Conservation (phyloP, 2,797 vertebrate species). For the Rallus crepitans region DNA sequence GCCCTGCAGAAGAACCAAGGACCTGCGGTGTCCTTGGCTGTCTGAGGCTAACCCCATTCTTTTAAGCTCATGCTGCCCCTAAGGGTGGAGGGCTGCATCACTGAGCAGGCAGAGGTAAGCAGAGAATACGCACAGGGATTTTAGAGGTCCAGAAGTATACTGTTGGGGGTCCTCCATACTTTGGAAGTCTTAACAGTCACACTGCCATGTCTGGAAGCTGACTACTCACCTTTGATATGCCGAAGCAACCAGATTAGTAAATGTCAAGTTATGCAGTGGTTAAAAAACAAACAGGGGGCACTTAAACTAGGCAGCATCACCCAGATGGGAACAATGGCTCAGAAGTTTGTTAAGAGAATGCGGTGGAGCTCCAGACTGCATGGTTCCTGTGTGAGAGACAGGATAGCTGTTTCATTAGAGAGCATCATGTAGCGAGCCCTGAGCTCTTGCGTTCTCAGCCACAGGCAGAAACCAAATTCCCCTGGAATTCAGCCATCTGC, state of each 20-base stretch:
- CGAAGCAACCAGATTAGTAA: conserved; percentile 69
- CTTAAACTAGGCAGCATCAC: conserved; percentile 47
- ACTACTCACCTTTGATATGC: conserved; percentile 47
- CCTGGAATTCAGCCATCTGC: conserved; percentile 46
- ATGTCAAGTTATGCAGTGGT: conserved; percentile 72
- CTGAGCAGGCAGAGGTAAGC: background rate
- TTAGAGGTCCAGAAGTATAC: background rate
- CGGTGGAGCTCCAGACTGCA: conserved; percentile 33
- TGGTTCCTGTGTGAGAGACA: conserved; percentile 16
- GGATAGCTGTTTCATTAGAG: conserved; percentile 22
- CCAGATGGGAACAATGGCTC: conserved; percentile 72
- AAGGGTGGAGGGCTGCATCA: conserved; percentile 1
- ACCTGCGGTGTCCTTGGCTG: background rate
- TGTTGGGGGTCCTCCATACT: background rate
- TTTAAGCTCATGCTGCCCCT: background rate
- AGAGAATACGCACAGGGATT: background rate
- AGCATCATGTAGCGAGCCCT: background rate
- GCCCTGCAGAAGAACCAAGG: background rate
- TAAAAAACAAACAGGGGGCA: conserved; percentile 63
- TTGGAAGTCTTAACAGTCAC: conserved; percentile 60
- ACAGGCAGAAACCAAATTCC: conserved; percentile 51
- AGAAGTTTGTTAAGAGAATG: conserved; percentile 66
- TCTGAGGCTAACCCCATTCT: background rate
- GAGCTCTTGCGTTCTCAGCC: conserved; percentile 15
- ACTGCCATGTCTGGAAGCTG: conserved; percentile 68